Evolutionary conservation across 2,888 invertebrate species (phyloP).

Genomic region (Nymphalis urticae): DNA sequence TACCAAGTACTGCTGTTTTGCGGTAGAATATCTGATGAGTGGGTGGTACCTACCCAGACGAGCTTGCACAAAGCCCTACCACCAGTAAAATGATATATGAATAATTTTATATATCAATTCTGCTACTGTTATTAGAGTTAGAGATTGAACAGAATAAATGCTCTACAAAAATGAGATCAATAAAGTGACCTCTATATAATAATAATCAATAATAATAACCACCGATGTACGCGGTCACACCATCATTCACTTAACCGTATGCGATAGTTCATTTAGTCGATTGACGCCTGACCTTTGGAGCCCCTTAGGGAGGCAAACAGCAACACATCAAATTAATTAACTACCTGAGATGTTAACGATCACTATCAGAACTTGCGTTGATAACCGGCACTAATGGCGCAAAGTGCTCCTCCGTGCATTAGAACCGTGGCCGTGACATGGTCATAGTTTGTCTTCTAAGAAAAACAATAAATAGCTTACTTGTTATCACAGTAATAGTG

Average conservation of each 20-base stretch:
- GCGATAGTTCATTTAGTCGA: conserved; percentile 15
- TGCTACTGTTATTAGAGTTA: too few relatives aligned
- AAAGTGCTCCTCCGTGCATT: conserved; percentile 8
- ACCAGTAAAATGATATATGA: too few relatives aligned
- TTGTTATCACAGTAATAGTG: not conserved
- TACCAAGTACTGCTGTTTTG: too few relatives aligned
- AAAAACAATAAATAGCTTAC: not conserved
- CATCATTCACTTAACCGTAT: conserved; percentile 10
- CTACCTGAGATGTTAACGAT: conserved; percentile 27
- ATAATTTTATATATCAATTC: too few relatives aligned
- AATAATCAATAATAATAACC: not conserved
- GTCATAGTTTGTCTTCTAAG: not conserved
- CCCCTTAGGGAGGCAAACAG: conserved; percentile 11
- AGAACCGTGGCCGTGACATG: not conserved
- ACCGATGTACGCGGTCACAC: not conserved
- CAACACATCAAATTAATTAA: conserved; percentile 24
- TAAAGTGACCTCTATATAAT: too few relatives aligned
- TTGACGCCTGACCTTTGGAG: conserved; percentile 14
- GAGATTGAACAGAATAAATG: too few relatives aligned
- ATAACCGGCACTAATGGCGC: conserved; percentile 16
- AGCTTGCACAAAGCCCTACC: too few relatives aligned
- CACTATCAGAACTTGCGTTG: conserved; percentile 17
- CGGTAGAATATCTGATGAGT: too few relatives aligned
- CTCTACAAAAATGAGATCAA: too few relatives aligned
- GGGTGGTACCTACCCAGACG: too few relatives aligned